A percentile compares a stretch with the other conserved stretches of the same genome.
These are phyloP conservation scores for Lucilia sericata DNA, from an alignment of 1,140 invertebrate genomes.

Conservation along the genomic window DNA sequence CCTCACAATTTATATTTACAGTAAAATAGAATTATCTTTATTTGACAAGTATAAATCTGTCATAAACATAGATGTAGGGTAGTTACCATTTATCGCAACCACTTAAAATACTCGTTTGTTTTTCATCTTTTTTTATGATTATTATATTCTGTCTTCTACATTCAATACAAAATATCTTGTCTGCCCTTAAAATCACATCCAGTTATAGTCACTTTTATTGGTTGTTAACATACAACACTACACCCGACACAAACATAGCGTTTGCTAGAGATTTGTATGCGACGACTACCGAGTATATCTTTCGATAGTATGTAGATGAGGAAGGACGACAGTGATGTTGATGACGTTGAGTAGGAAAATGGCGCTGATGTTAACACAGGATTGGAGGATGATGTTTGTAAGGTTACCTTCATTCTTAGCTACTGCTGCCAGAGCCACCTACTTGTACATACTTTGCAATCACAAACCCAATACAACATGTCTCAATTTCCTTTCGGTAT, in stretches of 20 bases:
- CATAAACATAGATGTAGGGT: background rate
- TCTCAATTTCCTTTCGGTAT: slow-evolving; percentile 10
- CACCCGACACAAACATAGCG: background rate
- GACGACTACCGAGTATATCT: background rate
- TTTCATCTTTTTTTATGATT: background rate
- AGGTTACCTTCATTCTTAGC: background rate
- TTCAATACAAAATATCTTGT: slow-evolving; percentile 27
- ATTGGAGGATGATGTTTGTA: background rate
- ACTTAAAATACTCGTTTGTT: background rate
- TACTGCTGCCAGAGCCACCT: background rate
- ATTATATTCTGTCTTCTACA: background rate
- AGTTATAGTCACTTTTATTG: slow-evolving; percentile 37
- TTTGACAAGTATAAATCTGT: background rate
- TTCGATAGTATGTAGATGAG: background rate
- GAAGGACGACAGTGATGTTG: background rate
- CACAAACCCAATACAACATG: slow-evolving; percentile 7
- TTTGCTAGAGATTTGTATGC: background rate
- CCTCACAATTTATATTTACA: no score
- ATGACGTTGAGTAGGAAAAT: background rate
- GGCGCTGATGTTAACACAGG: background rate
- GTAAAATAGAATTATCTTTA: background rate
- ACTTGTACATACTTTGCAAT: background rate
- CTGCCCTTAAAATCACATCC: slow-evolving; percentile 16
- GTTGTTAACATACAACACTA: slow-evolving; percentile 33
- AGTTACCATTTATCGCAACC: slow-evolving; percentile 7